A percentile compares a stretch with the other conserved stretches of the same genome.
Conservation (phyloP, 2,797 vertebrate genomes). For the Chelidonichthys spinosus region DNA sequence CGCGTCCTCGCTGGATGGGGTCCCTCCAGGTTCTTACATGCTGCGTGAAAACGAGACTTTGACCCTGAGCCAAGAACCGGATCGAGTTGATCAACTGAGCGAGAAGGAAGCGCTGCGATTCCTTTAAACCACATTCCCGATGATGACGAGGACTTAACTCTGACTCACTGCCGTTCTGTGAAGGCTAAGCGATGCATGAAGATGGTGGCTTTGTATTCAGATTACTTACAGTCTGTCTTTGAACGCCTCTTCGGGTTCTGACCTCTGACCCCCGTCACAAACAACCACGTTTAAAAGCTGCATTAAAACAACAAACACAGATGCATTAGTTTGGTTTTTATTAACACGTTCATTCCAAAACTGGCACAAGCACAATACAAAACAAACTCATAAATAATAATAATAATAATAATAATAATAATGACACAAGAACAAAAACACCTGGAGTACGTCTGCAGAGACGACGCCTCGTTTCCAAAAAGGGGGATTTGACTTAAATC, state of each 20-base stretch:
- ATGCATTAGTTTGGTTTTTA: not conserved
- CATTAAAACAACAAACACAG: conserved; percentile 4
- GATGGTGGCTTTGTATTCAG: too few species aligned
- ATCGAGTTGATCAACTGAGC: too few species aligned
- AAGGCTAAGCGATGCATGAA: too few species aligned
- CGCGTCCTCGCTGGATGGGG: too few species aligned
- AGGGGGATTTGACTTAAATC: too few species aligned
- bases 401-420: not conserved
- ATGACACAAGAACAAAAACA: not conserved
- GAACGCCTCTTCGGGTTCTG: not conserved
- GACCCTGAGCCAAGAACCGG: too few species aligned
- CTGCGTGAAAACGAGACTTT: too few species aligned
- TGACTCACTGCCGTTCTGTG: too few species aligned
- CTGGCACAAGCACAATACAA: conserved; percentile 36
- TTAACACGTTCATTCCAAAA: conserved; percentile 55
- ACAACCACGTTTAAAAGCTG: not conserved
- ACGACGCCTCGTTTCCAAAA: conserved; percentile 1
- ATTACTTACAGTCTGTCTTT: not conserved
- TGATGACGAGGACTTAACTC: too few species aligned
- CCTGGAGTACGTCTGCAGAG: not conserved
- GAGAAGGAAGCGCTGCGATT: too few species aligned
- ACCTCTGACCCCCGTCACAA: not conserved
- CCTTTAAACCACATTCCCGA: too few species aligned
- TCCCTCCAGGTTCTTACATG: too few species aligned
- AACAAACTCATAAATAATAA: conserved; percentile 8